These are phyloP conservation scores for Trematocara variabile DNA, from an alignment of 2,113 vertebrate species.

Conservation along the genomic window DNA sequence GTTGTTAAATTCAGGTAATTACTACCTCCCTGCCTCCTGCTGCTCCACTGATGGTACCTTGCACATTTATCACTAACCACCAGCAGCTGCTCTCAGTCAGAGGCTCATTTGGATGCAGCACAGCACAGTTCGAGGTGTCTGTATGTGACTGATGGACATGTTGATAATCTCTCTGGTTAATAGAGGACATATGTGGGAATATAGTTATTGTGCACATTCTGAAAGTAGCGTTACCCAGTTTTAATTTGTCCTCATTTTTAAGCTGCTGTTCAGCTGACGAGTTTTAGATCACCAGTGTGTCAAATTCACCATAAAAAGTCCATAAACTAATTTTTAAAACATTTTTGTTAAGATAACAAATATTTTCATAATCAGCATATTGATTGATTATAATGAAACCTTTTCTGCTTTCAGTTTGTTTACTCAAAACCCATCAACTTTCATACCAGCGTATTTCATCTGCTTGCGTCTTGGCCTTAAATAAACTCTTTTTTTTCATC, in stretches of 20 bases:
- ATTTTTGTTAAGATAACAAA: not conserved
- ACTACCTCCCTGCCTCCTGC: slow-evolving; percentile 22
- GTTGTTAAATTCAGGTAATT: slow-evolving; percentile 54
- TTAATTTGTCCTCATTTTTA: not conserved
- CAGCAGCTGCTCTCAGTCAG: slow-evolving; percentile 29
- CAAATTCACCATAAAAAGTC: not conserved
- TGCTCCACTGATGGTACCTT: slow-evolving; percentile 18
- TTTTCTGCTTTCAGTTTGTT: not conserved
- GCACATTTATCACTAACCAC: slow-evolving; percentile 40
- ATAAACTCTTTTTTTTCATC: not conserved
- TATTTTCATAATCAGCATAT: not conserved
- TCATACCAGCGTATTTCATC: not conserved
- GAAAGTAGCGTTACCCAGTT: not conserved
- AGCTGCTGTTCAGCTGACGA: not conserved
- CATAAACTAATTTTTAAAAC: not conserved
- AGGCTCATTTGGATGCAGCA: not conserved
- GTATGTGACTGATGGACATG: not conserved
- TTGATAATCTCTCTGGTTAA: not conserved
- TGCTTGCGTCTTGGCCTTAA: not conserved
- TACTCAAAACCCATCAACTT: not conserved
- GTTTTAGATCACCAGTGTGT: not conserved
- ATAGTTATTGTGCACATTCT: not conserved
- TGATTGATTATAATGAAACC: not conserved
- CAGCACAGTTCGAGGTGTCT: not conserved
- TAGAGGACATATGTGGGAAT: not conserved